phyloP scores from a whole-genome alignment of 2,113 vertebrate genomes.

The Campylomormyrus numenius region DNA sequence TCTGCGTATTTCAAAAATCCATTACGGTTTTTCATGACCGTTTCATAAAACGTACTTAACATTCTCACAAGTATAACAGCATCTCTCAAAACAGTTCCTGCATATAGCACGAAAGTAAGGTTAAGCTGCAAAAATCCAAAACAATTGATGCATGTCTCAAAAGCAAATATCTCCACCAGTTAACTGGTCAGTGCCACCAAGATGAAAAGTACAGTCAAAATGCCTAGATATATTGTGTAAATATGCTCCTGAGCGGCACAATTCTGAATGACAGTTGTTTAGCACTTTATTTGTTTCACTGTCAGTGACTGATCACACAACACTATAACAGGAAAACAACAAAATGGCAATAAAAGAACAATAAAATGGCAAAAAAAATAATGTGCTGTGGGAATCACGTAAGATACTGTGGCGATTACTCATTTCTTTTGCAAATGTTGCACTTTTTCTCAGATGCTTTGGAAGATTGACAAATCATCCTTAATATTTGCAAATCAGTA shows the following conservation, averaged over 20 bases:
- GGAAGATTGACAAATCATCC: not conserved
- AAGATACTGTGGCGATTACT: not conserved
- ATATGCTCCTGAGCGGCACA: not conserved
- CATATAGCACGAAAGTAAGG: not conserved
- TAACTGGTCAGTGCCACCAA: not conserved
- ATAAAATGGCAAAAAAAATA: not conserved
- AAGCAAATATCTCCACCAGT: not conserved
- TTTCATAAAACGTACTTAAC: not conserved
- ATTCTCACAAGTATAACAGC: not conserved
- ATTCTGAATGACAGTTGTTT: not conserved
- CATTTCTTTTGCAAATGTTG: not conserved
- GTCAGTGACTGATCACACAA: not conserved
- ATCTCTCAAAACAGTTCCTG: not conserved
- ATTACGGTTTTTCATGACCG: not conserved
- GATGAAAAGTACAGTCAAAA: not conserved
- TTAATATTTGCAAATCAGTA: not conserved
- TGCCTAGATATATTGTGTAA: not conserved
- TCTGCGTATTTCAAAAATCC: not conserved
- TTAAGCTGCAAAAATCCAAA: not conserved
- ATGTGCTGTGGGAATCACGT: not conserved
- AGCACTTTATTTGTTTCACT: not conserved
- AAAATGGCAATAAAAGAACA: not conserved
- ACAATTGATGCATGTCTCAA: not conserved
- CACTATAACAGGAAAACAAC: not conserved
- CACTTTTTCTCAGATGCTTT: not conserved